Base-by-base conservation (phyloP, 2,888 invertebrate genomes). In the Hemicrepidius hirtus region DNA sequence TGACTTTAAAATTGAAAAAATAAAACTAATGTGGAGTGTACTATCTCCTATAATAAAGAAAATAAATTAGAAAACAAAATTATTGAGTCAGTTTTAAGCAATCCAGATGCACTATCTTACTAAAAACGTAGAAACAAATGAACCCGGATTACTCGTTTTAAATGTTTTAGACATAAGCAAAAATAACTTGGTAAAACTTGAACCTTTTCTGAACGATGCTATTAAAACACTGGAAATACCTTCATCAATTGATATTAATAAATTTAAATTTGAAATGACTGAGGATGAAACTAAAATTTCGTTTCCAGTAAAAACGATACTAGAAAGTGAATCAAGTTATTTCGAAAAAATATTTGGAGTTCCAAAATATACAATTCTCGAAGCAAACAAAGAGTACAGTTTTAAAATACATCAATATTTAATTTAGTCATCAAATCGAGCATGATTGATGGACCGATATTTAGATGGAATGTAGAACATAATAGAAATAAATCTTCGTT, bases 1-100 rank as follows among this genome's bases (percentile, higher is more conserved):
- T 41, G 41, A 41, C 7, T 41, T 41, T 13, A 41, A 41, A 41
- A n/a, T 41, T 41, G 4, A 41, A 41, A n/a, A 41, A 41, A 41
- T 13, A 7, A 7, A 41, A 13, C 4, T 41, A 41, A 41, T 5
- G 12, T n/a, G 41, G 4, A 41, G 16, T 5, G 3, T 41, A n/a
- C 41, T 13, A 13, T 41, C 7, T 41, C 41, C 13, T 41, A 41
- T 16, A 16, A 41, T 16, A 41, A 41, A 41, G 16, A 41, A 13
- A 41, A 41, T 41, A 41, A 41, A 41, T 41, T 41, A 13, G 4
- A 41, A 13, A 41, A 41, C 4, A n/a, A 41, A 41, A 7, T 41
- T 41, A 41, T 41, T 41, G 41, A 41, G 16, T 41, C 41, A 41
- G 7, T 41, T 2, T 41, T 41, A 16, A 13, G 16, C 13, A 16